Evolutionary conservation across 2,113 vertebrate species (phyloP), one percentile per base, ranked within the genome.

Genomic region (Engystomops pustulosus): DNA sequence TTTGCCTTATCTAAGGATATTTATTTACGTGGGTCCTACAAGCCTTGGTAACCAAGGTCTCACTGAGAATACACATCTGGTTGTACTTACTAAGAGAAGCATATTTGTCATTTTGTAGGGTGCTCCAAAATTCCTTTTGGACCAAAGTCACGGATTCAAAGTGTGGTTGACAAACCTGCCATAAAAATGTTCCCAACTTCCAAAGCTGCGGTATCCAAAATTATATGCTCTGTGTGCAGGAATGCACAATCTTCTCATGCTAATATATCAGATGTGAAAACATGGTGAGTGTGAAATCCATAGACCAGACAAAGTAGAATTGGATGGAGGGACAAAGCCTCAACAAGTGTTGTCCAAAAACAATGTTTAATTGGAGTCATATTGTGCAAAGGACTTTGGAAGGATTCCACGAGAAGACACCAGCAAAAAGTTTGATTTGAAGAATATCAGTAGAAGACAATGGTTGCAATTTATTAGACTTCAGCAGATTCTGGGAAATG

Each of bases 61-160:
- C 53, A 18, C 4, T 58, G 34, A 58, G 53, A 69, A 51, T 51
- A 81, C 34, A 60, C 68, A 83, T 83, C 69, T 83, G 80, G 32
- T 36, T 72, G 53, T 15, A 32, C 36, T 83, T 83, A 83, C 23
- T 25, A 17, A 25, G 32, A 58, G 51, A 74, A 83, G 9, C 36
- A 45, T 74, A 60, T 83, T 74, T 83, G 49, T 45, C 80, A 83
- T 83, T 83, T 72, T 74, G 36, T 38, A 74, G 51, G 25, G 53
- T 70, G 17, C 34, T 72, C 80, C 80, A 74, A 74, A 34, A 81
- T 23, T 4, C 14, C 41, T 12, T 71, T 71, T 82, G 34, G 18
- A 27, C 18, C 34, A 68, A 81, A 83, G 69, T 83, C 51, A 83
- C 69, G 69, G 25, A 74, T 62, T 47, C 51, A 62, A 45, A 2